Percentiles rank a stretch among this genome's conserved stretches.
These are phyloP conservation scores for Sminthurinus aureus DNA, from an alignment of 2,888 invertebrate genomes.

Conservation along the genomic window DNA sequence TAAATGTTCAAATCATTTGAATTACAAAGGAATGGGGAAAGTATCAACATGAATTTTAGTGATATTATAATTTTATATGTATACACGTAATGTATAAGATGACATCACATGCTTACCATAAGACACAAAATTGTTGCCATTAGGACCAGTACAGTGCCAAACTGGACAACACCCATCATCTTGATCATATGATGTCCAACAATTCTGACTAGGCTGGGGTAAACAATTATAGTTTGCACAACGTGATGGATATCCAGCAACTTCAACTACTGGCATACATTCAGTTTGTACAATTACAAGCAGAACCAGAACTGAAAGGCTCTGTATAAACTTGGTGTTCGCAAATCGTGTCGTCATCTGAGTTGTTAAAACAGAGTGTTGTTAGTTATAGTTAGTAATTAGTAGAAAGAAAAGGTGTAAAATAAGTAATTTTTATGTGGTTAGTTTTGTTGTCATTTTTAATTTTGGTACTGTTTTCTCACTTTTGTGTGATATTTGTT, in stretches of 20 bases:
- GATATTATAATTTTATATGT: neutral
- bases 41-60: neutral
- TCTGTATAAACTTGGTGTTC: too few species aligned
- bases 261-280: neutral
- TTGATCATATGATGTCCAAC: neutral
- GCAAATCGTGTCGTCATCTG: too few species aligned
- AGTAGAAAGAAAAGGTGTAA: too few species aligned
- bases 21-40: neutral
- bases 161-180: conserved; percentile 13
- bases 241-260: neutral
- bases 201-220: neutral
- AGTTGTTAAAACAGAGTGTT: too few species aligned
- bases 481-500: too few species aligned
- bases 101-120: neutral
- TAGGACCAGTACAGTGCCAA: neutral
- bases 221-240: neutral
- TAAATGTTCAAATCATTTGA: neutral
- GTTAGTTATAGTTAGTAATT: too few species aligned
- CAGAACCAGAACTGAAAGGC: too few species aligned
- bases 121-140: neutral
- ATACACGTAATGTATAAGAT: neutral
- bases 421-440: too few species aligned
- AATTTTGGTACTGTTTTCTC: too few species aligned
- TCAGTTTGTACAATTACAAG: neutral
- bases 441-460: too few species aligned